phyloP scores from a whole-genome alignment of 23 tunicate species.

The Trididemnum clinides region DNA sequence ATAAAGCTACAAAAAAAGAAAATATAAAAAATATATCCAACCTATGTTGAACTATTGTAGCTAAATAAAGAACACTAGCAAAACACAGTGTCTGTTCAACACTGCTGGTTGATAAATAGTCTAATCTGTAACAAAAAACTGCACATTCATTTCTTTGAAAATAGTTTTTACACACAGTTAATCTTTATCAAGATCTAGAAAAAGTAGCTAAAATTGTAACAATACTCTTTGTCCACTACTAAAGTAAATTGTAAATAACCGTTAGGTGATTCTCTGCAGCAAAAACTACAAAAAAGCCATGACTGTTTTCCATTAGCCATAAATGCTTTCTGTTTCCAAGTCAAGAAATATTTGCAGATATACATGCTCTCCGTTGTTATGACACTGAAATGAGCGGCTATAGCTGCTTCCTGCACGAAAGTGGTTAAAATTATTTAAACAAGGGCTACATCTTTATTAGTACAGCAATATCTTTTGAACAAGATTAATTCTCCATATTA shows the following conservation, averaged over 20 bases:
- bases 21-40: not conserved
- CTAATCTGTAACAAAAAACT: not conserved
- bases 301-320: not conserved
- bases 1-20: not conserved
- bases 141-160: not conserved
- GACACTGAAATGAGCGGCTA: no score
- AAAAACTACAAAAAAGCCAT: not conserved
- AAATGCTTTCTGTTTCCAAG: not conserved
- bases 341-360: not conserved
- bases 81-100: not conserved
- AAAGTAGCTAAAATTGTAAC: no score
- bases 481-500: no score
- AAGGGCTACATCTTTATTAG: no score
- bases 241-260: not conserved
- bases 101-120: not conserved
- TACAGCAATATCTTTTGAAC: no score
- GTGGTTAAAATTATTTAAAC: no score
- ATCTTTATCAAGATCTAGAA: not conserved
- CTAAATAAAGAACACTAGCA: not conserved
- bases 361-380: not conserved
- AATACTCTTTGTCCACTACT: no score
- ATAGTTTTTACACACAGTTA: not conserved
- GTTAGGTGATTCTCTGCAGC: not conserved
- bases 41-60: not conserved
- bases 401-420: no score